Evolutionary conservation across 2,113 vertebrate species (phyloP), one percentile per base, ranked within the genome.

Genomic region (Otus sunia): DNA sequence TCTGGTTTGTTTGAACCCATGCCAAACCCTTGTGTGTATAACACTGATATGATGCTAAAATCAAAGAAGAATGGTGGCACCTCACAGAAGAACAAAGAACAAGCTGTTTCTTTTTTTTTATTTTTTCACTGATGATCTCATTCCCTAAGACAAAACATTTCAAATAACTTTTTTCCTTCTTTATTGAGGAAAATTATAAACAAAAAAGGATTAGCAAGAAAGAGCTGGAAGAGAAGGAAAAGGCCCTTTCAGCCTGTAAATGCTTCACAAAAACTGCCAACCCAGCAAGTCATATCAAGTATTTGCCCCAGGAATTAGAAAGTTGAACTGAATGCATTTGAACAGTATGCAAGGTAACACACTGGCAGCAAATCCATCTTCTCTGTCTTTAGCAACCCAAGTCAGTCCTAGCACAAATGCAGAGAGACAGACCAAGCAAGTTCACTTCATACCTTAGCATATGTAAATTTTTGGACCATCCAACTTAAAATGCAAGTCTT

Each of bases 61-160:
- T 75, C 75, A 88, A 89, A 97, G 30, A 36, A 85, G 50, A 92
- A 53, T 15, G 52, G 90, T 73, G 68, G 53, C 78, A 96, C 59
- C 64, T 92, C 89, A 76, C 47, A 94, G 82, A 90, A 92, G 53
- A 88, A 92, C 83, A 95, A 96, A 90, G 93, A 79, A 84, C 80
- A 83, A 82, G 72, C 71, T 95, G 77, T n/a, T 90, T 14, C 12
- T 58, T 88, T 29, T 60, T 30, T 13, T 83, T 66, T 59, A 71
- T 86, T 78, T 43, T 92, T 71, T n/a, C 56, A 13, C 34, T 72
- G 74, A 96, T 97, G 81, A 98, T 95, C 60, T 98, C 96, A 97
- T 88, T 88, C 93, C 92, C 80, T 91, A 92, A 29, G 68, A 97
- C 82, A 63, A 67, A 88, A 84, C 43, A 80, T 83, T 71, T 63